These are phyloP conservation scores for Nomada hirtipes DNA, from an alignment of 2,888 invertebrate species.

Conservation along the genomic window DNA sequence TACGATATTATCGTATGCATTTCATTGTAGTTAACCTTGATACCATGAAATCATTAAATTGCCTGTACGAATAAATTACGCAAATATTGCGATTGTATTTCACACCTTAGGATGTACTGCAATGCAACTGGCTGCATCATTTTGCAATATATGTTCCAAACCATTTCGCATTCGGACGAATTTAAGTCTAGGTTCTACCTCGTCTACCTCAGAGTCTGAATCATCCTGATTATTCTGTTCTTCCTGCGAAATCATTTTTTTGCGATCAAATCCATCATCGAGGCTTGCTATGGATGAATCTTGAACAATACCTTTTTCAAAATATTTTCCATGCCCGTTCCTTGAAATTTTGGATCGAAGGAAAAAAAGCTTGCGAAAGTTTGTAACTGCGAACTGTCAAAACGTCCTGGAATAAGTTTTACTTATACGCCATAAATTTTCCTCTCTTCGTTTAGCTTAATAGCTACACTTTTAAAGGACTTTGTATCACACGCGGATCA, in stretches of 20 bases:
- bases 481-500: conserved; percentile 7
- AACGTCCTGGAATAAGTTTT: conserved; percentile 23
- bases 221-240: conserved; percentile 80
- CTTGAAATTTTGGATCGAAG: neutral
- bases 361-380: neutral
- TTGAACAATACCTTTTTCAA: conserved; percentile 67
- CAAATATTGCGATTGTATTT: conserved; percentile 25
- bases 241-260: conserved; percentile 68
- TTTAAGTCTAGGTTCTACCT: conserved; percentile 95
- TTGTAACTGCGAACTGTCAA: conserved; percentile 56
- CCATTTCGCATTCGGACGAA: conserved; percentile 96
- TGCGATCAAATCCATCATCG: neutral
- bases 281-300: neutral
- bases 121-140: conserved; percentile 95
- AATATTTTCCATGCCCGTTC: conserved; percentile 66
- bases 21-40: conserved; percentile 40
- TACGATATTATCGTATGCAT: neutral
- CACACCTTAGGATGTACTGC: conserved; percentile 95
- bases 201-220: conserved; percentile 85
- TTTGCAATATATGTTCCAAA: conserved; percentile 92
- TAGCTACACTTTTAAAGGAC: conserved; percentile 13
- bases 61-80: neutral
- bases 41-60: neutral
- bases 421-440: neutral
- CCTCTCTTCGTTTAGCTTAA: neutral